Evolutionary conservation across 2,888 invertebrate genomes (phyloP).

Genomic region (Osmoderma eremita): DNA sequence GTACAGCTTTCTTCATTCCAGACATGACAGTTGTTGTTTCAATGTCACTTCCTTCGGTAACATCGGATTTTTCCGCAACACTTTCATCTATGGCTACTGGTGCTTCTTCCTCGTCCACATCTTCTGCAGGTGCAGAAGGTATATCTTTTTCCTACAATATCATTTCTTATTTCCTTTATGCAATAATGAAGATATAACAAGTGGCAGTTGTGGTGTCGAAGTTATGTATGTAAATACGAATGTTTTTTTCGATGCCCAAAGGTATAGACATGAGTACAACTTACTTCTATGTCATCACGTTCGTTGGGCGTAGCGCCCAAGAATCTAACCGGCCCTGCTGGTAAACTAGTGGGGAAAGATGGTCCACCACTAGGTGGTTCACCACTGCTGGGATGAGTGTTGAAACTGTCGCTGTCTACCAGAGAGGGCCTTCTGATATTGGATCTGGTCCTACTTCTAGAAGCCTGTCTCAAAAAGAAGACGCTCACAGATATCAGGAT

Average conservation of each 20-base stretch:
- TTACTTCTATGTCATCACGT: constrained; percentile 50
- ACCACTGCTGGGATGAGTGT: constrained; percentile 72
- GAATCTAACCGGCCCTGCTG: constrained; percentile 68
- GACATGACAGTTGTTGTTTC: constrained; percentile 73
- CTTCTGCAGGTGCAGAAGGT: constrained; percentile 8
- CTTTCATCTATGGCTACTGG: constrained; percentile 55
- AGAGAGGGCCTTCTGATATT: constrained; percentile 79
- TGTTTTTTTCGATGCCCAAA: neutral
- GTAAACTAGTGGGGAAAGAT: constrained; percentile 68
- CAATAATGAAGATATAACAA: constrained; percentile 1
- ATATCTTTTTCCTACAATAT: constrained; percentile 26
- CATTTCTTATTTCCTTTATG: neutral
- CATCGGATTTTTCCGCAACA: constrained; percentile 49
- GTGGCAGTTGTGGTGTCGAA: neutral
- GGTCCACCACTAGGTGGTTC: constrained; percentile 63
- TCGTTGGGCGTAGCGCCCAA: constrained; percentile 71
- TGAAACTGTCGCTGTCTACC: constrained; percentile 84
- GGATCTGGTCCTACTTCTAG: constrained; percentile 67
- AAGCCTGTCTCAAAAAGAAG: constrained; percentile 36
- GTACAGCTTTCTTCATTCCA: constrained; percentile 83
- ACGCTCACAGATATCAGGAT: constrained; percentile 8
- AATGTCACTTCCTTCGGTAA: constrained; percentile 53
- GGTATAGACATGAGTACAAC: constrained; percentile 40
- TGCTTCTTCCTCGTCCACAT: constrained; percentile 14
- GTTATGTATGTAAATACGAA: neutral